Evolutionary conservation across 2,113 vertebrate genomes (phyloP), one percentile per base, ranked within the genome.

Genomic region (Rana temporaria): DNA sequence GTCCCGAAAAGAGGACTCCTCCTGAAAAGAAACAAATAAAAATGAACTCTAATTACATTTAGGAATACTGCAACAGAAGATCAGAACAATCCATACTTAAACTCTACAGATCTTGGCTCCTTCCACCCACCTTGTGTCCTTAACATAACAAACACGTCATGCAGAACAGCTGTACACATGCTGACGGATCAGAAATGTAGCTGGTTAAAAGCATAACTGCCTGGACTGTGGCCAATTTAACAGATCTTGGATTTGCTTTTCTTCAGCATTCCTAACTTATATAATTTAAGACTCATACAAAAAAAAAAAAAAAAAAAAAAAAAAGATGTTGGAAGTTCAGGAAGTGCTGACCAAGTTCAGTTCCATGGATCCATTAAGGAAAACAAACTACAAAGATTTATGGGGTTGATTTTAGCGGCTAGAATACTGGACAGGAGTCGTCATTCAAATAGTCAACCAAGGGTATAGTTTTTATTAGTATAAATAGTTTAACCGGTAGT

Each of bases 1-100:
- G 86, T 98, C 97, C 84, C 96, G 92, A 87, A 98, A 98, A 18
- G 97, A 96, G 14, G 95, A 95, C 78, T 97, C 96, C 0, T 93
- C 95, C 96, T 98, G 87, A 84, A 57, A 57, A 52, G 78, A 15
- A 85, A 69, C 1, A 14, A 75, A 60, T 34, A n/a, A 24, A 26
- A 48, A 59, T 73, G 22, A 2, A 59, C 14, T 57, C 8, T 8
- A 48, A 30, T 22, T 26, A 55, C 26, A 26, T 26, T 55, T 55
- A 53, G 48, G 53, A 70, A 16, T 24, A 56, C 22, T 55, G 30
- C 18, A 15, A 1, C 16, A 19, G 20, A 30, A 73, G 24, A 73
- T 9, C 53, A 57, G 69, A 6, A 38, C 9, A 70, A 17, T 11
- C 53, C 56, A 73, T 11, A 30, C 30, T 73, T 57, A 9, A 57